Evolutionary conservation across 2,797 vertebrate genomes (phyloP), one percentile per base, ranked within the genome.

Genomic region (Cephalopachus bancanus): DNA sequence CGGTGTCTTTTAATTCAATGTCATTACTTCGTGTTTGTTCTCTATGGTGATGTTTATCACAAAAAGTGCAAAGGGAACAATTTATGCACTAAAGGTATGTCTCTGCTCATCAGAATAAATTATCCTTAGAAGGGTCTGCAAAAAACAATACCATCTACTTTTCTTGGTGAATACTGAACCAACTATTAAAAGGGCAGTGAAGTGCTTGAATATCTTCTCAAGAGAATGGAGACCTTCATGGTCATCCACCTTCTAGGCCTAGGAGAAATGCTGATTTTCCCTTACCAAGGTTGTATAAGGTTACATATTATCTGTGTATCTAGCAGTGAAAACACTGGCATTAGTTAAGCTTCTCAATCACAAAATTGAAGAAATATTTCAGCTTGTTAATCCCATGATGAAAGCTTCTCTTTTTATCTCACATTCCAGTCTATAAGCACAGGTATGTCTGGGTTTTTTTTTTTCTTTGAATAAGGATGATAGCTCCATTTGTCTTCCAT

Each of bases 1-100:
- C 65, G 11, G 19, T 93, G 81, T 89, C 76, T 92, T 96, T 96
- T 96, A 97, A 96, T 94, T 92, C 83, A 90, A 83, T 90, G 53
- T 64, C 83, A 96, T 94, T 84, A 95, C 81, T 90, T 95, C 4
- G 7, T 89, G 92, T 89, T 97, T 97, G 79, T 96, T 97, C 86
- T 97, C 71, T 62, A 65, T 4, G 6, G 83, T 93, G 76, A 83
- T 64, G 44, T 84, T 97, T 92, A 91, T 81, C 79, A 96, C 84
- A 96, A 96, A 93, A 55, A 37, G 67, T 5, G 14, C 6, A 78
- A 93, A 94, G 74, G 64, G 92, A 95, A 83, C 49, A 80, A 84
- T 81, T 91, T 95, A 91, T 71, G 30, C 60, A 44, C 51, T 83
- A 90, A 93, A 94, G 86, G 30, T 96, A 85, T 94, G 57, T 57